These are phyloP conservation scores for Montipora capricornis DNA, from an alignment of 64 coral and sea anemone genomes.

Conservation along the genomic window DNA sequence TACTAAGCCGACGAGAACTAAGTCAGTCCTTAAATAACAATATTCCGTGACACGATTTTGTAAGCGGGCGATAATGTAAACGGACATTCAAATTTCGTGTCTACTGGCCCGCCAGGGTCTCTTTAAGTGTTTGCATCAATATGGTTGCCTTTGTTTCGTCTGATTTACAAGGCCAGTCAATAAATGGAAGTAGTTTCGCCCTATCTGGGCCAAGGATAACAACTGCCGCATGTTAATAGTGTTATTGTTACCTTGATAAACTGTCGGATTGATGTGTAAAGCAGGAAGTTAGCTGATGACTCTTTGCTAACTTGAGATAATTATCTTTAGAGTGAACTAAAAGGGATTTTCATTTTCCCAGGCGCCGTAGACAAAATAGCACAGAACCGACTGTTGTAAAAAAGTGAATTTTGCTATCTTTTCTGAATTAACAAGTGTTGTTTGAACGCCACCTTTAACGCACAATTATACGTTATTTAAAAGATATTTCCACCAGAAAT, in stretches of 20 bases:
- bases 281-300: constrained; percentile 13
- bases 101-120: neutral
- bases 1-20: constrained; percentile 40
- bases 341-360: neutral
- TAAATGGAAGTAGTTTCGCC: neutral
- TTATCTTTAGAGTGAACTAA: neutral
- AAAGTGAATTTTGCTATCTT: neutral
- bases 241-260: constrained; percentile 2
- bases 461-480: neutral
- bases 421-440: neutral
- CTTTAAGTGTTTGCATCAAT: constrained; percentile 1
- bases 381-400: neutral
- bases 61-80: constrained; percentile 18
- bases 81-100: constrained; percentile 17
- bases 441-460: neutral
- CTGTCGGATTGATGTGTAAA: neutral
- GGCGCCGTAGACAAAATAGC: neutral
- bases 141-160: neutral
- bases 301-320: neutral
- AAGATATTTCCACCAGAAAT: neutral
- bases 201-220: neutral
- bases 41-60: constrained; percentile 39
- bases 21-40: constrained; percentile 38
- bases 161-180: neutral
- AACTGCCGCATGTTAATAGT: neutral